These are phyloP conservation scores for Ceratina calcarata DNA, from an alignment of 1,140 invertebrate species.

Conservation along the genomic window DNA sequence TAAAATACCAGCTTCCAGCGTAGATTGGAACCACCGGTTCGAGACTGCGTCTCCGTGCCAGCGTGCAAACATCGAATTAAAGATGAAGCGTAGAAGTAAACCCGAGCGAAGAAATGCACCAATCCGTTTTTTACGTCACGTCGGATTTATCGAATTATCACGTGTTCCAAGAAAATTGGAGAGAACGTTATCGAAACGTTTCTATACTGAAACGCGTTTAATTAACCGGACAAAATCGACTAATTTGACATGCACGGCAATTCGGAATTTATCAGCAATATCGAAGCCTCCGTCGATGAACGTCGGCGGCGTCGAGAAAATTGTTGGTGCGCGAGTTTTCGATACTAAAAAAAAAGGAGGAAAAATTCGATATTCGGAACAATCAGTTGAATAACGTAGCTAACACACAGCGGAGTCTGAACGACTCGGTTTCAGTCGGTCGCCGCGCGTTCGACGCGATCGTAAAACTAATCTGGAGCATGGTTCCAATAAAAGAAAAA, in stretches of 20 bases:
- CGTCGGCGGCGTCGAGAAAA: too few species aligned
- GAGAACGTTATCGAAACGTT: too few species aligned
- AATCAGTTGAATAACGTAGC: neutral
- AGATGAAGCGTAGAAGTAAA: neutral
- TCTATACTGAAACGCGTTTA: too few species aligned
- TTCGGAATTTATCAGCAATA: too few species aligned
- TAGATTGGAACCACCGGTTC: too few species aligned
- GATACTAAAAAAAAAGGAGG: neutral
- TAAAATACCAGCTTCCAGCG: constrained; percentile 8
- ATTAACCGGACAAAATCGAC: too few species aligned
- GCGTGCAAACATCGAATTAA: too few species aligned
- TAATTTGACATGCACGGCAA: too few species aligned
- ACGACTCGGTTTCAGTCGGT: neutral
- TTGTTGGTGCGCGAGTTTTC: too few species aligned
- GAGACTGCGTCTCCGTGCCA: neutral
- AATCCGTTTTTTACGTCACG: neutral
- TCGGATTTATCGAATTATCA: neutral
- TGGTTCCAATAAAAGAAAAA: constrained; percentile 15
- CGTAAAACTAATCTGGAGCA: constrained; percentile 22
- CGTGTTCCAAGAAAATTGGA: too few species aligned
- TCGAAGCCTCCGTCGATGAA: too few species aligned
- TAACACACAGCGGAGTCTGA: too few species aligned
- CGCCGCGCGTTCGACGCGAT: neutral
- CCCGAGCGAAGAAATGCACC: neutral
- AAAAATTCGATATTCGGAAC: neutral